These are phyloP conservation scores for Anser brachyrhynchus DNA, from an alignment of 2,113 vertebrate genomes.

Conservation along the genomic window DNA sequence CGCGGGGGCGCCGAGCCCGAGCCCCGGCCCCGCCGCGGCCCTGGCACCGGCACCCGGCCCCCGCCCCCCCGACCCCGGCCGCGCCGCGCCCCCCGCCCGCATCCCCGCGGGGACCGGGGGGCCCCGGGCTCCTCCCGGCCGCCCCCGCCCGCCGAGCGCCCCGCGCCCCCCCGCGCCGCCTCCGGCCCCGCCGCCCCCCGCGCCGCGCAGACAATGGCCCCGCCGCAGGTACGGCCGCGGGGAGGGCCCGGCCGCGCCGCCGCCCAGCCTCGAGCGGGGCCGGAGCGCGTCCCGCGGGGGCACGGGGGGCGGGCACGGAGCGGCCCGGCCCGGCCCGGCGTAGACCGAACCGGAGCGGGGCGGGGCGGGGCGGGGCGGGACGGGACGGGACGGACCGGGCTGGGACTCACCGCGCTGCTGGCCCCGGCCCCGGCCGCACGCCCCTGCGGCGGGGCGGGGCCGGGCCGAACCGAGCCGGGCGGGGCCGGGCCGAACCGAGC, in stretches of 20 bases:
- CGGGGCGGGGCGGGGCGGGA: too few relatives aligned
- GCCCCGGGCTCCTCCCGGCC: too few relatives aligned
- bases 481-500: background rate
- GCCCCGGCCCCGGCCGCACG: background rate
- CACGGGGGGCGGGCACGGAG: too few relatives aligned
- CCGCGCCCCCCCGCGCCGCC: too few relatives aligned
- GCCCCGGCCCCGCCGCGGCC: background rate
- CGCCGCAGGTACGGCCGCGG: background rate
- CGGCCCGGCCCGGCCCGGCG: too few relatives aligned
- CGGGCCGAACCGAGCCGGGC: background rate
- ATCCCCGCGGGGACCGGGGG: background rate
- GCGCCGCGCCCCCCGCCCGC: background rate
- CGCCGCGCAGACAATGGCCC: background rate
- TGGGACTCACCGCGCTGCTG: background rate
- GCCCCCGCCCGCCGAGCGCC: too few relatives aligned
- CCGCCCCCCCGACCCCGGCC: background rate
- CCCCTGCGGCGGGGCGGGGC: too few relatives aligned
- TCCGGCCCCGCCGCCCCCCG: background rate
- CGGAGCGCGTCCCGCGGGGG: too few relatives aligned
- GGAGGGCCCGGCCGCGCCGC: background rate
- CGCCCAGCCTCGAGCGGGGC: background rate
- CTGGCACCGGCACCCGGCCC: background rate
- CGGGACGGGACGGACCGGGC: background rate
- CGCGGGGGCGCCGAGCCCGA: background rate
- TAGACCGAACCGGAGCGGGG: too few relatives aligned